Evolutionary conservation across 2,797 vertebrate genomes (phyloP).

Genomic region (Buceros bicornis): DNA sequence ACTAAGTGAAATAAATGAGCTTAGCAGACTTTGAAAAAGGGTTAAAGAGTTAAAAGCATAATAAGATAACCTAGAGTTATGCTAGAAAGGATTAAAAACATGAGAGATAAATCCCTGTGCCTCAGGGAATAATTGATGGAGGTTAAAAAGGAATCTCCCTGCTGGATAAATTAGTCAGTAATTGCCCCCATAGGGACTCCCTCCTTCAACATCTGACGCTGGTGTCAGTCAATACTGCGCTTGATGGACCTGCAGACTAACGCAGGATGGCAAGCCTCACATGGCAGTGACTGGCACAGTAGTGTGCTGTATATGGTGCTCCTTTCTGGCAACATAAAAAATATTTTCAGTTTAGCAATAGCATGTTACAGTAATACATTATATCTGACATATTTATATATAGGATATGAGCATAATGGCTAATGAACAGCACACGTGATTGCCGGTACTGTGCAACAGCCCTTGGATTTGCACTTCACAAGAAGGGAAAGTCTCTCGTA

Average conservation of each 20-base stretch:
- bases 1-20: background rate
- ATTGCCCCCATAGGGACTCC: conserved; percentile 56
- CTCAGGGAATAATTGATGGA: conserved; percentile 42
- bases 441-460: background rate
- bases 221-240: conserved; percentile 21
- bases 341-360: background rate
- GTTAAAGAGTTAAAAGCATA: conserved; percentile 40
- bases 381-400: background rate
- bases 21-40: conserved; percentile 6
- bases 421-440: background rate
- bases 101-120: conserved; percentile 35
- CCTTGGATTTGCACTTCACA: background rate
- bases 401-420: background rate
- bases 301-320: background rate
- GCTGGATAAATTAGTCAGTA: conserved; percentile 51
- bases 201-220: conserved; percentile 40
- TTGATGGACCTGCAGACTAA: conserved; percentile 42
- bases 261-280: background rate
- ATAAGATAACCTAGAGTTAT: conserved; percentile 38
- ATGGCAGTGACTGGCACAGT: background rate
- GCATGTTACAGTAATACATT: background rate
- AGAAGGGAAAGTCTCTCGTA: background rate
- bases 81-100: conserved; percentile 56
- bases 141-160: conserved; percentile 61
- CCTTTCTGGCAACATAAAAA: background rate